Evolutionary conservation across 2,888 invertebrate species (phyloP).

Genomic region (Ophion obscuratus): DNA sequence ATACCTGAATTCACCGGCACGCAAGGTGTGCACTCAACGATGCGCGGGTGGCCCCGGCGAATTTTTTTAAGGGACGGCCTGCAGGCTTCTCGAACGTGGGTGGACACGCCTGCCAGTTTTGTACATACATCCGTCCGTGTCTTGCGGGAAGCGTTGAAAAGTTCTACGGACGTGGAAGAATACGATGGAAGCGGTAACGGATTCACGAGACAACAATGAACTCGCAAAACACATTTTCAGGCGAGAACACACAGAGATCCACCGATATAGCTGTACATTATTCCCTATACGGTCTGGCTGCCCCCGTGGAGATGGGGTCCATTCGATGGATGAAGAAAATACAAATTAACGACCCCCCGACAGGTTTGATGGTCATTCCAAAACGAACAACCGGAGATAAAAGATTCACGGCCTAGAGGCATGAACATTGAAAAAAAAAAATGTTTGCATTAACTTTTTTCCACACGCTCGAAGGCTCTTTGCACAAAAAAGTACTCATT

Average conservation of each 20-base stretch:
- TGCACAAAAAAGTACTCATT: neutral
- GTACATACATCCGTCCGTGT: constrained; percentile 24
- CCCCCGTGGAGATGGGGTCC: too few species aligned
- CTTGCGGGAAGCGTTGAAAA: constrained; percentile 12
- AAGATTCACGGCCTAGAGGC: too few species aligned
- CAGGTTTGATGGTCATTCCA: neutral
- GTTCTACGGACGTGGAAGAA: constrained; percentile 37
- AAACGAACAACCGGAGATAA: too few species aligned
- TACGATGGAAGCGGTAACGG: constrained; percentile 42
- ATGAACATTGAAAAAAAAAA: too few species aligned
- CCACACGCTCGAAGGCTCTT: neutral
- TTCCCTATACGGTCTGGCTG: too few species aligned
- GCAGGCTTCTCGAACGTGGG: constrained; percentile 56
- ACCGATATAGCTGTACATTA: too few species aligned
- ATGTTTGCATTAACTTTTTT: neutral
- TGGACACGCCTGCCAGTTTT: constrained; percentile 56
- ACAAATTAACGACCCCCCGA: constrained; percentile 1
- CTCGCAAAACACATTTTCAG: constrained; percentile 22
- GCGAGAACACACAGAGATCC: constrained; percentile 11
- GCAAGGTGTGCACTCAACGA: constrained; percentile 55
- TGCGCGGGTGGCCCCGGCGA: constrained; percentile 65
- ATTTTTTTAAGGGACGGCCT: constrained; percentile 54
- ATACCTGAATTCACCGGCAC: constrained; percentile 32
- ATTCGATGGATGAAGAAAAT: neutral
- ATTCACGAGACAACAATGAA: neutral